Percentiles rank a stretch among this genome's conserved stretches.
These are phyloP conservation scores for Pandemis corylana DNA, from an alignment of 2,888 invertebrate genomes.

Conservation along the genomic window DNA sequence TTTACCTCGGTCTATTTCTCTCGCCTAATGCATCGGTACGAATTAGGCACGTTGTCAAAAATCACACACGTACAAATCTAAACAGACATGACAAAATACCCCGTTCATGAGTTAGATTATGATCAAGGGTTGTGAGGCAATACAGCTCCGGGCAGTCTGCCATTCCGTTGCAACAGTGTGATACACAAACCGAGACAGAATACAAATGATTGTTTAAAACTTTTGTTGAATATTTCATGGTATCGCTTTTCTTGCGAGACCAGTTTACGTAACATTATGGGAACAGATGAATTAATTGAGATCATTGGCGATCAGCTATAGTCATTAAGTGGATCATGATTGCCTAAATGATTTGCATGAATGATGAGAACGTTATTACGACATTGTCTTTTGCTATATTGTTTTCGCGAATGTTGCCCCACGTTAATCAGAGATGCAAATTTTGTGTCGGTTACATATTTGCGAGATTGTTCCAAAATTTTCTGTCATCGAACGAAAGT, in stretches of 20 bases:
- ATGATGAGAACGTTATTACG: conserved; percentile 34
- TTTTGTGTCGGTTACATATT: conserved; percentile 31
- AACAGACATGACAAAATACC: conserved; percentile 41
- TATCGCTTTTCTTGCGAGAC: conserved; percentile 50
- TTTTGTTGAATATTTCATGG: conserved; percentile 71
- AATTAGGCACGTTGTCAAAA: conserved; percentile 36
- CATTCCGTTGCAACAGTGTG: conserved; percentile 60
- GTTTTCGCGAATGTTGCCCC: conserved; percentile 24
- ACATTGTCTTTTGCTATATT: conserved; percentile 21
- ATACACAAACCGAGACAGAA: conserved; percentile 69
- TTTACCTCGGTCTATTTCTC: conserved; percentile 27
- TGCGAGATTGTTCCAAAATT: background rate
- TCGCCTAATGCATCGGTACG: conserved; percentile 22
- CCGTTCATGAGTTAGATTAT: conserved; percentile 37
- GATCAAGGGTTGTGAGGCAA: conserved; percentile 47
- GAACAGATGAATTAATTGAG: conserved; percentile 43
- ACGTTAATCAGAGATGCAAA: conserved; percentile 27
- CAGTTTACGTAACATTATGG: conserved; percentile 12
- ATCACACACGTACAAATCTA: conserved; percentile 35
- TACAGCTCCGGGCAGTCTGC: conserved; percentile 59
- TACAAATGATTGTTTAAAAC: conserved; percentile 63
- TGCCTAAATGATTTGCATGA: conserved; percentile 37
- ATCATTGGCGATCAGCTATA: conserved; percentile 42
- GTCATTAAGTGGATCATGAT: conserved; percentile 41
- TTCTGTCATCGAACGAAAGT: conserved; percentile 1